Conservation (phyloP, 1,140 invertebrate species). For the Akabosia matsudoensis region DNA sequence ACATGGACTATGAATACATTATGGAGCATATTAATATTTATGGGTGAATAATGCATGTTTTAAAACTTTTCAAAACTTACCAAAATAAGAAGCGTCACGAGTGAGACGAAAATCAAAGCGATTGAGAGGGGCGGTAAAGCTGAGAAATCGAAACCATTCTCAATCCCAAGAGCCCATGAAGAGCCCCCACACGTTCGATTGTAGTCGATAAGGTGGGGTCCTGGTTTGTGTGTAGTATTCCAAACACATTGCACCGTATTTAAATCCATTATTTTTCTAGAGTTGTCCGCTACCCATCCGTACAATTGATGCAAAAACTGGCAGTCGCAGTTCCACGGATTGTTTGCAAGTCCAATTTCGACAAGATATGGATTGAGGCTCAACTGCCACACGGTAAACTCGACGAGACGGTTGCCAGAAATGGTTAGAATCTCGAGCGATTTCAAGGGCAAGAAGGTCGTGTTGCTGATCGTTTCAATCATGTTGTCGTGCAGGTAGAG, state of each 20-base stretch:
- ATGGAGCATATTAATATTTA: too few relatives aligned
- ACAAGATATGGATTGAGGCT: constrained; percentile 67
- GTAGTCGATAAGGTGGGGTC: constrained; percentile 42
- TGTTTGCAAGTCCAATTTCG: constrained; percentile 70
- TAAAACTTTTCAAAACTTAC: too few relatives aligned
- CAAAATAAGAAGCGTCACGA: constrained; percentile 64
- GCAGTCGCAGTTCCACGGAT: constrained; percentile 85
- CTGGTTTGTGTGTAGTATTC: constrained; percentile 37
- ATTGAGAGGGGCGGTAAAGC: constrained; percentile 53
- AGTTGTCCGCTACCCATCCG: constrained; percentile 59
- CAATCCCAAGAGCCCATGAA: constrained; percentile 29
- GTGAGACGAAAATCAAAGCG: constrained; percentile 75
- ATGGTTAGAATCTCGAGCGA: constrained; percentile 73
- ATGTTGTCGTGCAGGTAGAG: constrained; percentile 83
- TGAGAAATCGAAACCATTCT: constrained; percentile 37
- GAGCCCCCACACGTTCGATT: constrained; percentile 40
- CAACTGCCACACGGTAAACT: constrained; percentile 80
- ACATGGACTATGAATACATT: too few relatives aligned
- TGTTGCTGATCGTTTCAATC: constrained; percentile 72
- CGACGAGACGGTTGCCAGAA: constrained; percentile 76
- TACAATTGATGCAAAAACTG: constrained; percentile 72
- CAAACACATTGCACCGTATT: constrained; percentile 68
- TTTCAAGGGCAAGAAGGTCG: constrained; percentile 70
- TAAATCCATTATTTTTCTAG: constrained; percentile 72
- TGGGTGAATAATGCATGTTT: too few relatives aligned